These are phyloP conservation scores for Volucella inanis DNA, from an alignment of 2,888 invertebrate genomes.

Conservation along the genomic window DNA sequence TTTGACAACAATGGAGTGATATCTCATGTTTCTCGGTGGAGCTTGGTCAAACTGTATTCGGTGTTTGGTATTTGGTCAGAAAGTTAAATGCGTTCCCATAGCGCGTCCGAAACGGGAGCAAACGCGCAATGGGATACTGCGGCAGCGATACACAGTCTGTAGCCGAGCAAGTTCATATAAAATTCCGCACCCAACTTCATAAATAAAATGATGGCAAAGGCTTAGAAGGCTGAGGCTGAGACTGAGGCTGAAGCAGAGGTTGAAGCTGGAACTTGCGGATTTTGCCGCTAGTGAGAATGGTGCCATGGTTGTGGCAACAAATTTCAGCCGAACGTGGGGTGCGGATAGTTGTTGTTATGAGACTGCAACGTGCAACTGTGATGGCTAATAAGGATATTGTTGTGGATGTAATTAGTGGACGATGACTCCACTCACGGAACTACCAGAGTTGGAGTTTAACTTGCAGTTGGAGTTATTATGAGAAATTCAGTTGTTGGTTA, in stretches of 20 bases:
- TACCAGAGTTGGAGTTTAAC: slow-evolving; percentile 25
- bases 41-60: slow-evolving; percentile 29
- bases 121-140: slow-evolving; percentile 42
- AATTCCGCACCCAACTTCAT: slow-evolving; percentile 72
- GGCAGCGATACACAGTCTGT: neutral
- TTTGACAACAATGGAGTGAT: slow-evolving; percentile 74
- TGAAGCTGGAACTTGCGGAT: neutral
- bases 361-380: slow-evolving; percentile 52
- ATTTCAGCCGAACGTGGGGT: slow-evolving; percentile 20
- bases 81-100: slow-evolving; percentile 60
- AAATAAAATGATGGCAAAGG: slow-evolving; percentile 68
- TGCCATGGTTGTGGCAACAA: slow-evolving; percentile 41
- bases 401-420: slow-evolving; percentile 71
- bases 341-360: slow-evolving; percentile 26
- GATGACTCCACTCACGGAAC: slow-evolving; percentile 49
- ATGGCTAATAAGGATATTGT: slow-evolving; percentile 73
- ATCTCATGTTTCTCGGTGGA: slow-evolving; percentile 67
- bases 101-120: slow-evolving; percentile 57
- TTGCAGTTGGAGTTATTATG: slow-evolving; percentile 65
- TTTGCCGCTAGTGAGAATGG: slow-evolving; percentile 45
- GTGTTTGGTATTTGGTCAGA: neutral
- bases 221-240: neutral
- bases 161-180: slow-evolving; percentile 69
- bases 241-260: neutral
- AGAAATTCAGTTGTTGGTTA: slow-evolving; percentile 31